A percentile compares a stretch with the other conserved stretches of the same genome.
phyloP scores from a whole-genome alignment of 2,797 vertebrate species.

The Rhyacichthys aspro region DNA sequence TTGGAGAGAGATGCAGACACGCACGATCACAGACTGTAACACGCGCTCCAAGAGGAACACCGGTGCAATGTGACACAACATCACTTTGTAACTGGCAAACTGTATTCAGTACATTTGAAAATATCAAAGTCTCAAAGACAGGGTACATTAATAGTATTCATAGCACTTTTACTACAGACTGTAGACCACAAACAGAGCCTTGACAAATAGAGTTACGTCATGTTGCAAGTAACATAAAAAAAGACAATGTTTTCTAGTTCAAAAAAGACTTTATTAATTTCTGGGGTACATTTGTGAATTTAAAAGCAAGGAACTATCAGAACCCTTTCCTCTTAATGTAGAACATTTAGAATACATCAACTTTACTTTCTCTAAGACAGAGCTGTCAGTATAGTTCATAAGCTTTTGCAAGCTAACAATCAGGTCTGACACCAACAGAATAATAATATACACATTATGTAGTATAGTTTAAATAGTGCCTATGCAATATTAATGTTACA shows the following conservation, averaged over 20 bases:
- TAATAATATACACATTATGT: neutral
- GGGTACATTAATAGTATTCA: neutral
- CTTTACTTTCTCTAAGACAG: conserved; percentile 32
- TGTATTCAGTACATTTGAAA: too few relatives aligned
- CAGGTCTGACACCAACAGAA: conserved; percentile 3
- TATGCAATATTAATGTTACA: too few relatives aligned
- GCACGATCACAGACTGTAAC: conserved; percentile 4
- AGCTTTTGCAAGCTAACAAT: conserved; percentile 17
- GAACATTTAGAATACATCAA: conserved; percentile 25
- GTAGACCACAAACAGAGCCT: conserved; percentile 38
- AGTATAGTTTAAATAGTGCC: neutral
- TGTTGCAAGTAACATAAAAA: conserved; percentile 4
- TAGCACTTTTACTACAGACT: neutral
- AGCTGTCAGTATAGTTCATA: conserved; percentile 44
- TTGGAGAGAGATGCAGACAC: conserved; percentile 43
- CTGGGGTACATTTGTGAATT: conserved; percentile 35
- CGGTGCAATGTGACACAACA: neutral
- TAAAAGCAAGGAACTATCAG: conserved; percentile 58
- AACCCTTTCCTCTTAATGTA: conserved; percentile 69
- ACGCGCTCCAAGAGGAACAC: conserved; percentile 1
- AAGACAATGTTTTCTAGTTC: conserved; percentile 43
- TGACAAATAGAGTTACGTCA: conserved; percentile 34
- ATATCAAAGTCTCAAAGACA: too few relatives aligned
- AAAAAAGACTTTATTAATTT: conserved; percentile 35
- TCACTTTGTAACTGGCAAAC: too few relatives aligned